Evolutionary conservation across 2,113 vertebrate genomes (phyloP).

Genomic region (Sturnus vulgaris): DNA sequence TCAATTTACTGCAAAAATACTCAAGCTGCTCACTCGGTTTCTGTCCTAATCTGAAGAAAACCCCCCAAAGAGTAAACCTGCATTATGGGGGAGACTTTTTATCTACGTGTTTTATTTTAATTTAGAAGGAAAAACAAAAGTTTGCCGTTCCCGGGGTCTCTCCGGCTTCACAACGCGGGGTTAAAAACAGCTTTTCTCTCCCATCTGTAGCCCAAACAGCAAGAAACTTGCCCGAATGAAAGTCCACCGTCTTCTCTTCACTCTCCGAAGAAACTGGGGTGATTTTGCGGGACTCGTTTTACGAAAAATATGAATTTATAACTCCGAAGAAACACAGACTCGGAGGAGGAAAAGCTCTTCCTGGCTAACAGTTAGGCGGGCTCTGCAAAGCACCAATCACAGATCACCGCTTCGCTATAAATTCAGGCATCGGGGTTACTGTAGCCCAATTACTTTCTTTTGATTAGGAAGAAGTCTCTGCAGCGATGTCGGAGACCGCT

Average conservation of each 20-base stretch:
- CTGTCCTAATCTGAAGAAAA: slow-evolving; percentile 1
- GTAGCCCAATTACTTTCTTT: slow-evolving; percentile 50
- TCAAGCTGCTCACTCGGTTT: background rate
- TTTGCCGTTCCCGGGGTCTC: slow-evolving; percentile 50
- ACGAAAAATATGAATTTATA: slow-evolving; percentile 68
- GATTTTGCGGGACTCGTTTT: background rate
- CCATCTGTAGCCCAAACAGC: background rate
- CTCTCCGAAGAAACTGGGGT: background rate
- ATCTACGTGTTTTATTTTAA: slow-evolving; percentile 11
- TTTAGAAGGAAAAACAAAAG: slow-evolving; percentile 67
- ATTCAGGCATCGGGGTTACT: slow-evolving; percentile 67
- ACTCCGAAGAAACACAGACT: slow-evolving; percentile 77
- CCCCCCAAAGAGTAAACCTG: slow-evolving; percentile 10
- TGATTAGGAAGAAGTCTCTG: background rate
- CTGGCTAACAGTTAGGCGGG: slow-evolving; percentile 67
- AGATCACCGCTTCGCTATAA: slow-evolving; percentile 75
- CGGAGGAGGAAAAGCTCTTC: slow-evolving; percentile 53
- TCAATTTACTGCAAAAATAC: slow-evolving; percentile 5
- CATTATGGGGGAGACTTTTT: background rate
- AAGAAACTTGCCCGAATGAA: background rate
- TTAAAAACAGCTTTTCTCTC: slow-evolving; percentile 40
- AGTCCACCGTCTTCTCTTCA: background rate
- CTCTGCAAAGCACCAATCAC: slow-evolving; percentile 74
- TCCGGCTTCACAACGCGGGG: background rate
- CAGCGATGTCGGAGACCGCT: slow-evolving; percentile 75